Conservation (phyloP, 2,113 vertebrate genomes). For the Motacilla alba region DNA sequence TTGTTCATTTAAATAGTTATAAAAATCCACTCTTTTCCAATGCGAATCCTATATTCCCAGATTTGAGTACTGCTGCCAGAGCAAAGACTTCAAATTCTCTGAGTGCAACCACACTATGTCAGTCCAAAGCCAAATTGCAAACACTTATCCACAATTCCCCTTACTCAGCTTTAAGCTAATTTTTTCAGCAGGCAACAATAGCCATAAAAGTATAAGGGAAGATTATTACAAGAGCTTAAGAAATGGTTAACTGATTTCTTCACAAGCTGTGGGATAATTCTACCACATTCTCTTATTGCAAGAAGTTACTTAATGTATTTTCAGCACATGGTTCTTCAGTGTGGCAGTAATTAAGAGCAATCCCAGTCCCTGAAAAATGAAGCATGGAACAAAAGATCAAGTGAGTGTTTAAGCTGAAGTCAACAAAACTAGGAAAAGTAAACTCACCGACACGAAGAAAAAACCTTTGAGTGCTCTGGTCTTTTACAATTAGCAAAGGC, state of each 20-base stretch:
- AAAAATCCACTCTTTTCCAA: constrained; percentile 56
- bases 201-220: background rate
- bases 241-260: background rate
- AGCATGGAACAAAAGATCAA: background rate
- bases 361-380: background rate
- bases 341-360: constrained; percentile 19
- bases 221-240: background rate
- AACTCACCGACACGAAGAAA: background rate
- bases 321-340: background rate
- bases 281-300: background rate
- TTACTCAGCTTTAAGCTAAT: constrained; percentile 54
- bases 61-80: constrained; percentile 50
- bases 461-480: background rate
- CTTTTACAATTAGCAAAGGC: background rate
- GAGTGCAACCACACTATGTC: constrained; percentile 29
- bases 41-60: constrained; percentile 29
- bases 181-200: constrained; percentile 43
- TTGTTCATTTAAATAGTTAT: constrained; percentile 56
- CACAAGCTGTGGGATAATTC: background rate
- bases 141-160: constrained; percentile 47
- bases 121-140: constrained; percentile 63
- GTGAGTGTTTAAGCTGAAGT: constrained; percentile 28
- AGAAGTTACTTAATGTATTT: background rate
- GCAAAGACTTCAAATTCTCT: constrained; percentile 58
- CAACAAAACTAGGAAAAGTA: constrained; percentile 13